phyloP scores from a whole-genome alignment of 2,888 invertebrate species.

The Incurvaria masculella region DNA sequence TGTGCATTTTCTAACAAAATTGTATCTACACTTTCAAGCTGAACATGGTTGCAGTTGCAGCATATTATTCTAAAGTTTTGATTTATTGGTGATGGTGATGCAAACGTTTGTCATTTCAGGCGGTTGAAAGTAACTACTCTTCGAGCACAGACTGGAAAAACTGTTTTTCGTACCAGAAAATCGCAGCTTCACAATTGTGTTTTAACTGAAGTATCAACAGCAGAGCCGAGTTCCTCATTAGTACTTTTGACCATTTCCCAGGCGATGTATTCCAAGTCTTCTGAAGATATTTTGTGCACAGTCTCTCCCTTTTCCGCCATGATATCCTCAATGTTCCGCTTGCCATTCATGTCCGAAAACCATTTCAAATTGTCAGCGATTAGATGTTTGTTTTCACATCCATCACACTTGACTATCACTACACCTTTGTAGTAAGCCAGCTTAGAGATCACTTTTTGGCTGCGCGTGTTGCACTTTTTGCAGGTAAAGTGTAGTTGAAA shows the following conservation, averaged over 20 bases:
- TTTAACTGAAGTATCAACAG: no score
- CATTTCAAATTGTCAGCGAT: constrained; percentile 96
- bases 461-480: constrained; percentile 79
- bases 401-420: constrained; percentile 86
- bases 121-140: no score
- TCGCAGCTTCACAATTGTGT: background rate
- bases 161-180: background rate
- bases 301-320: constrained; percentile 84
- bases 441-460: constrained; percentile 79
- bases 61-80: no score
- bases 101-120: no score
- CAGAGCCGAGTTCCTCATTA: constrained; percentile 7
- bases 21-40: no score
- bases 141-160: no score
- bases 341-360: constrained; percentile 78
- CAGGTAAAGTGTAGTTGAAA: constrained; percentile 81
- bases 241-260: constrained; percentile 26
- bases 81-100: no score
- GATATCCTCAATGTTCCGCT: constrained; percentile 87
- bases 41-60: no score
- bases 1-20: no score
- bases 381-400: constrained; percentile 86
- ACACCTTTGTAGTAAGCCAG: constrained; percentile 84
- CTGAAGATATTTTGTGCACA: constrained; percentile 57
- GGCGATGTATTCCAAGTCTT: constrained; percentile 49